phyloP scores from a whole-genome alignment of 2,797 vertebrate species.

The Tauraco hartlaubi region DNA sequence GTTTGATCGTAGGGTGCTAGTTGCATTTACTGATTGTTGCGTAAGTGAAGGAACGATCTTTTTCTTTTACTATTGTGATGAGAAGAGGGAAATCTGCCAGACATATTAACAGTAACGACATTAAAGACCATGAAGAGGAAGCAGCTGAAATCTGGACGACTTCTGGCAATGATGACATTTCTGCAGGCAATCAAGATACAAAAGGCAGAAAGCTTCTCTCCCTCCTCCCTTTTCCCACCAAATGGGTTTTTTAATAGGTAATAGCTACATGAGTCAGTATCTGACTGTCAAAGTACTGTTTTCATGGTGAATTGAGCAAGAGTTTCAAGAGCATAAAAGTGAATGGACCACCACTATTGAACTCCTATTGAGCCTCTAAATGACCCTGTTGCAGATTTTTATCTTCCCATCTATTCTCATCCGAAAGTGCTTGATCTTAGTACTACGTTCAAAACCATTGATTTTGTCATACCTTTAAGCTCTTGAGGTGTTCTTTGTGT shows the following conservation, averaged over 20 bases:
- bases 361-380: background rate
- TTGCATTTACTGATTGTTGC: background rate
- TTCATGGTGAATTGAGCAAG: background rate
- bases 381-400: background rate
- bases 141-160: background rate
- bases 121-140: background rate
- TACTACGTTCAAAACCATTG: constrained; percentile 10
- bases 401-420: background rate
- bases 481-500: constrained; percentile 16
- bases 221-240: background rate
- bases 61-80: background rate
- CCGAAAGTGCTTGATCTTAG: background rate
- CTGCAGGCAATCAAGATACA: background rate
- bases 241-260: background rate
- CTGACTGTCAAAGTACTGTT: background rate
- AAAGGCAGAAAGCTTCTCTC: background rate
- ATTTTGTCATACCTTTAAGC: constrained; percentile 32
- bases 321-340: background rate
- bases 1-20: background rate
- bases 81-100: background rate
- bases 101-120: background rate
- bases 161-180: background rate
- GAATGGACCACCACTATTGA: background rate
- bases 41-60: background rate
- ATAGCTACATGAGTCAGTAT: background rate